Evolutionary conservation across 92 coral and sea anemone genomes (phyloP).

Genomic region (Meandrina meandrites): DNA sequence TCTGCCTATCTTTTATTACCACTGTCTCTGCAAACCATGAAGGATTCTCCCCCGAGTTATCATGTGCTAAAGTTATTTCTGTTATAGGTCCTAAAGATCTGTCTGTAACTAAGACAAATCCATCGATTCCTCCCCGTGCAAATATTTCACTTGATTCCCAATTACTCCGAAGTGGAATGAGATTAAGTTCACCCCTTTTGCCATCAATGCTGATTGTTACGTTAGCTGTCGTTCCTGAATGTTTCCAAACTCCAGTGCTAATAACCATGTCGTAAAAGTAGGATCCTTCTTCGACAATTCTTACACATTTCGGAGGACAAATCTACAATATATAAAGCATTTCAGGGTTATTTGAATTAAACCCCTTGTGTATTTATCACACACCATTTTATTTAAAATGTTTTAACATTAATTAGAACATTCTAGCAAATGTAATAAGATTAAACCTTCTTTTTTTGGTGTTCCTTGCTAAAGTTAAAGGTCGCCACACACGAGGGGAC

Average conservation of each 20-base stretch:
- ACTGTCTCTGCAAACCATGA: conserved; percentile 63
- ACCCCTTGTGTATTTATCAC: neutral
- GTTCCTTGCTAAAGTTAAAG: too few relatives aligned
- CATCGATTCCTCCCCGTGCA: conserved; percentile 18
- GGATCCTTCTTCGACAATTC: neutral
- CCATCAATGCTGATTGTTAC: conserved; percentile 27
- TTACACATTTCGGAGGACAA: conserved; percentile 22
- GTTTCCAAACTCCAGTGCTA: conserved; percentile 32
- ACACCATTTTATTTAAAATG: too few relatives aligned
- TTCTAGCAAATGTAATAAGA: too few relatives aligned
- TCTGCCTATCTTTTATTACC: conserved; percentile 40
- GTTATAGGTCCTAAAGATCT: conserved; percentile 37
- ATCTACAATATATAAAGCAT: neutral
- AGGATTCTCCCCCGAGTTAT: conserved; percentile 53
- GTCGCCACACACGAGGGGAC: too few relatives aligned
- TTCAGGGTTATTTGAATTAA: neutral
- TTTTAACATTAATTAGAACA: neutral
- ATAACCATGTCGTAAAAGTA: conserved; percentile 30
- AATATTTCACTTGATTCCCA: neutral
- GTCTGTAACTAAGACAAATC: conserved; percentile 27
- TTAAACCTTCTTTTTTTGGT: too few relatives aligned
- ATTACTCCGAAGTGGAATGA: neutral
- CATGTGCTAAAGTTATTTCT: conserved; percentile 41
- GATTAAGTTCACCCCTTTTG: neutral
- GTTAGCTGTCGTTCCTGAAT: conserved; percentile 35